A percentile compares a stretch with the other conserved stretches of the same genome.
These are phyloP conservation scores for Malurus cyaneus DNA, from an alignment of 2,113 vertebrate species.

Conservation along the genomic window DNA sequence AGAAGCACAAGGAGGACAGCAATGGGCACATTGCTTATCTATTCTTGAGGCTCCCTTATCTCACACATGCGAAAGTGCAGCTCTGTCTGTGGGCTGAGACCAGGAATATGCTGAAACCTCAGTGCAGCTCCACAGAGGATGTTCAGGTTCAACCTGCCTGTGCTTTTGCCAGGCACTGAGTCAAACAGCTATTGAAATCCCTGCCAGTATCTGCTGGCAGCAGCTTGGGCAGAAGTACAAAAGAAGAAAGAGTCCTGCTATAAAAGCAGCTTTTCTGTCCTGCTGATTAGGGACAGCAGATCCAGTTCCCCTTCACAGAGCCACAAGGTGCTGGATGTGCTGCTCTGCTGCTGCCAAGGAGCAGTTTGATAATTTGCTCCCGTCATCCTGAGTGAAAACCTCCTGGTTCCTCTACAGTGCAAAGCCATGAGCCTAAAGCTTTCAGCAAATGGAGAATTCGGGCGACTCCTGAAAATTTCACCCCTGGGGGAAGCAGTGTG, in stretches of 20 bases:
- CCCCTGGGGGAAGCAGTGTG: not conserved
- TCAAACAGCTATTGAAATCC: conserved; percentile 23
- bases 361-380: not conserved
- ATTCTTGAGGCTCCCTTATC: not conserved
- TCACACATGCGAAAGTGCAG: not conserved
- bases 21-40: fast-evolving
- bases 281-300: not conserved
- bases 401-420: not conserved
- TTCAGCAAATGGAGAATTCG: not conserved
- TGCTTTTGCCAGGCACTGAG: not conserved
- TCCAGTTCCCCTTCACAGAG: not conserved
- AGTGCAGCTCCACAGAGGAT: not conserved
- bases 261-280: not conserved
- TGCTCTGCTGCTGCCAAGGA: not conserved
- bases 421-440: not conserved
- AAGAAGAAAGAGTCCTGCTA: not conserved
- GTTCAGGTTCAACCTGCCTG: not conserved
- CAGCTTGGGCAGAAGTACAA: not conserved
- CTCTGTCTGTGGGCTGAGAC: not conserved
- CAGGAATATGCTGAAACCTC: not conserved
- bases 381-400: not conserved
- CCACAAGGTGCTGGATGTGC: not conserved
- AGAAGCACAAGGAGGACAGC: not conserved
- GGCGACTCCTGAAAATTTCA: not conserved
- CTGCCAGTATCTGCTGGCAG: conserved; percentile 20